Evolutionary conservation across 2,113 vertebrate species (phyloP).

Genomic region (Epinephelus moara): DNA sequence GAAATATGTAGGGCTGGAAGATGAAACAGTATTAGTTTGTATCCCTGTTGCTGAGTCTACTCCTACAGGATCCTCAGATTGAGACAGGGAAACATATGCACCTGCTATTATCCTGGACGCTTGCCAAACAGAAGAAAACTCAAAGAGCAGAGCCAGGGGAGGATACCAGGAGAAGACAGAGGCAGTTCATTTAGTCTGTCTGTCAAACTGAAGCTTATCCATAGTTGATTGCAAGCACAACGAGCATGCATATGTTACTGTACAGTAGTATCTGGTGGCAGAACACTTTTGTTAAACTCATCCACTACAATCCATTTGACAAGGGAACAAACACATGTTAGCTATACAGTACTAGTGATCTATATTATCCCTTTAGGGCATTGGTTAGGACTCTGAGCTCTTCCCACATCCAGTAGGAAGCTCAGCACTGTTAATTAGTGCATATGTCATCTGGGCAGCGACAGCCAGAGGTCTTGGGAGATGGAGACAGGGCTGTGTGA

Average conservation of each 20-base stretch:
- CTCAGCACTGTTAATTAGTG: constrained; percentile 75
- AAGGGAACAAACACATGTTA: constrained; percentile 46
- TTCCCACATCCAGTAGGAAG: constrained; percentile 46
- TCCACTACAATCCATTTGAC: constrained; percentile 24
- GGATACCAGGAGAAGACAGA: background rate
- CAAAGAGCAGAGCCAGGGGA: constrained; percentile 7
- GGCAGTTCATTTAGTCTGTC: constrained; percentile 29
- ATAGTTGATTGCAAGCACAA: background rate
- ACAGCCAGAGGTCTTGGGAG: constrained; percentile 79
- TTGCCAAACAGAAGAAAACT: constrained; percentile 28
- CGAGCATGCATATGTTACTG: background rate
- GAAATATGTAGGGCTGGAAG: constrained; percentile 38
- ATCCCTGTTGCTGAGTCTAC: constrained; percentile 17
- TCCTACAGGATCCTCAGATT: constrained; percentile 28
- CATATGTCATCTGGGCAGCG: constrained; percentile 77
- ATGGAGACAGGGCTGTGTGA: constrained; percentile 65
- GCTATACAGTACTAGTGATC: constrained; percentile 27
- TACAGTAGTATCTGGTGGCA: background rate
- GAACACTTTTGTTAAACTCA: constrained; percentile 7
- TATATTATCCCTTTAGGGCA: constrained; percentile 48
- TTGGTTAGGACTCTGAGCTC: constrained; percentile 45
- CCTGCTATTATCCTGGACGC: constrained; percentile 36
- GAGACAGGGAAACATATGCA: constrained; percentile 40
- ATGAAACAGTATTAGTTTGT: constrained; percentile 26
- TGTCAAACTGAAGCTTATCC: constrained; percentile 3